These are phyloP conservation scores for Actenoides hombroni DNA, from an alignment of 2,113 vertebrate genomes.

Conservation along the genomic window DNA sequence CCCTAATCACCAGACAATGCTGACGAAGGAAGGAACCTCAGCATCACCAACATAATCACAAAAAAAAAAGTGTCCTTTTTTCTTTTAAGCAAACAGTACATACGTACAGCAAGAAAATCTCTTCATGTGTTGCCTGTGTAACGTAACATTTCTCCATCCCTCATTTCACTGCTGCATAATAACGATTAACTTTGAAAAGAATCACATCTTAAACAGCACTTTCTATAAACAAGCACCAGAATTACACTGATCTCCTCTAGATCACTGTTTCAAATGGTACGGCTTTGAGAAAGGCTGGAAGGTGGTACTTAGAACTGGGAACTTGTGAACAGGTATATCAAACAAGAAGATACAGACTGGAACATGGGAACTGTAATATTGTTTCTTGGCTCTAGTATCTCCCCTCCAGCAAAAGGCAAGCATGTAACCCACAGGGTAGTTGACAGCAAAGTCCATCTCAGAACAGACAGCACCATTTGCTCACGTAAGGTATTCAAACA, in stretches of 20 bases:
- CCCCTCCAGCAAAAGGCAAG: background rate
- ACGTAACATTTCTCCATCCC: background rate
- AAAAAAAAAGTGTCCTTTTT: background rate
- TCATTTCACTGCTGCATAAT: background rate
- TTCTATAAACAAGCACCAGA: background rate
- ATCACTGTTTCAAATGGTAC: background rate
- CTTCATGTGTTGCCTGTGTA: background rate
- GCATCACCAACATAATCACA: background rate
- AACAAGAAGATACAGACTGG: background rate
- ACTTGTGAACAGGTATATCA: background rate
- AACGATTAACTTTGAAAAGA: background rate
- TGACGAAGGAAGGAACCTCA: background rate
- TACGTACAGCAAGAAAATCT: background rate
- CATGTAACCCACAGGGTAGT: background rate
- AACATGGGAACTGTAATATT: background rate
- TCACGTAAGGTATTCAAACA: fast-evolving
- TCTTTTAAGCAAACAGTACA: background rate
- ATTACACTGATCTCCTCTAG: background rate
- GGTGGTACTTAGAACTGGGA: background rate
- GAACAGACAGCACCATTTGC: background rate
- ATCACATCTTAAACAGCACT: background rate
- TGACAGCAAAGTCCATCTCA: fast-evolving
- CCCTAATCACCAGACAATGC: background rate
- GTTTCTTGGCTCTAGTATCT: background rate
- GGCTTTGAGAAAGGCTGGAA: background rate